Percentiles rank a stretch among this genome's conserved stretches.
Evolutionary conservation across 2,113 vertebrate genomes (phyloP).

Genomic region (Ciconia boyciana): DNA sequence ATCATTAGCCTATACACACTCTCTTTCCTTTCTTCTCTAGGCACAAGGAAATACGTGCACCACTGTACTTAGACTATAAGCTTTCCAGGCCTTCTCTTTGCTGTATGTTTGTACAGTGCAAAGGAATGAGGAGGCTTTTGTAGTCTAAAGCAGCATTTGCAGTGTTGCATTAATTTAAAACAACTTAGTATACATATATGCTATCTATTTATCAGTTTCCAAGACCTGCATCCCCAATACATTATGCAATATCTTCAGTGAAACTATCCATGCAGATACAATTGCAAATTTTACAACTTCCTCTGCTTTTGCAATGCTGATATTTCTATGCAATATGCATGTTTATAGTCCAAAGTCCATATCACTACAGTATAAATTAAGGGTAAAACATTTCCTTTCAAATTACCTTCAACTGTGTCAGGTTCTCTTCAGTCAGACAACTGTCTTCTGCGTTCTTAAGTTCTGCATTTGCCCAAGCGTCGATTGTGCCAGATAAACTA

Average conservation of each 20-base stretch:
- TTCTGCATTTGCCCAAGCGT: slow-evolving; percentile 76
- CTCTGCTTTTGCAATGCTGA: not conserved
- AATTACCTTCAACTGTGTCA: slow-evolving; percentile 78
- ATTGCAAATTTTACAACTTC: not conserved
- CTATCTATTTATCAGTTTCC: not conserved
- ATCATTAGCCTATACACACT: not conserved
- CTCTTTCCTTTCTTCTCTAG: not conserved
- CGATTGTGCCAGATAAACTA: slow-evolving; percentile 76
- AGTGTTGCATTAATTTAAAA: not conserved
- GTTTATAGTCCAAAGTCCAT: not conserved
- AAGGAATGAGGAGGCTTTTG: not conserved
- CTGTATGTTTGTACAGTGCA: not conserved
- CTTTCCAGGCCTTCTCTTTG: not conserved
- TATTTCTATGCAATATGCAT: not conserved
- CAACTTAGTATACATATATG: fast-evolving
- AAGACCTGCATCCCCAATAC: not conserved
- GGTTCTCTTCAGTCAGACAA: slow-evolving; percentile 74
- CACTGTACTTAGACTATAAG: not conserved
- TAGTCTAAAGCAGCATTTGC: not conserved
- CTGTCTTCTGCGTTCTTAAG: slow-evolving; percentile 71
- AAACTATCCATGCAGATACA: not conserved
- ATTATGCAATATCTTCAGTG: not conserved
- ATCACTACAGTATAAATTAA: not conserved
- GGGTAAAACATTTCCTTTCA: not conserved
- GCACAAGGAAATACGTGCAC: not conserved